Percentiles rank a stretch among this genome's conserved stretches.
Evolutionary conservation across 1,140 invertebrate species (phyloP).

Genomic region (Oscheius sp.): DNA sequence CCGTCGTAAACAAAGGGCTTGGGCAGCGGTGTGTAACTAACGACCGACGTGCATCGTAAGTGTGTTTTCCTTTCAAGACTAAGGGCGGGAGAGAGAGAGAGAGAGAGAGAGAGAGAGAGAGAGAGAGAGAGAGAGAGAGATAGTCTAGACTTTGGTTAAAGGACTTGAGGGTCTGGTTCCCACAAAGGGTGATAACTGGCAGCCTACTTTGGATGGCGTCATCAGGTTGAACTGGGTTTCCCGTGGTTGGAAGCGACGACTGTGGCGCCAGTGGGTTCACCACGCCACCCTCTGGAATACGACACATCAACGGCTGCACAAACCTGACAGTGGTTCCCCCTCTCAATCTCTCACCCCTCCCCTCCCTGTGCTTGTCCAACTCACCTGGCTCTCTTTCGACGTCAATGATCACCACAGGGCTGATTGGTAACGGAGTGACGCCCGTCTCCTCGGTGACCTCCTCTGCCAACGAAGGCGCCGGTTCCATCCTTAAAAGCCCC

Average conservation of each 20-base stretch:
- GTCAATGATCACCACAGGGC: background rate
- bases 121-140: background rate
- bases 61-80: background rate
- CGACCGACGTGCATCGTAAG: no score
- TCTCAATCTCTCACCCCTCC: no score
- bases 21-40: no score
- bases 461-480: background rate
- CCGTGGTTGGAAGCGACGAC: no score
- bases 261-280: background rate
- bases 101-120: background rate
- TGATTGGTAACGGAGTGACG: background rate
- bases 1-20: no score
- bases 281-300: background rate
- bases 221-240: no score
- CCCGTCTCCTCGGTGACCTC: background rate
- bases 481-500: background rate
- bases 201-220: background rate
- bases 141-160: background rate
- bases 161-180: background rate
- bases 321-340: no score
- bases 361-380: background rate
- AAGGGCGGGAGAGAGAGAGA: background rate
- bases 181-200: no score
- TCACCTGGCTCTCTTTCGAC: background rate
- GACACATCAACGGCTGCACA: no score